Base-by-base conservation (phyloP, 2,888 invertebrate genomes). In the Philhelius pedissequus region DNA sequence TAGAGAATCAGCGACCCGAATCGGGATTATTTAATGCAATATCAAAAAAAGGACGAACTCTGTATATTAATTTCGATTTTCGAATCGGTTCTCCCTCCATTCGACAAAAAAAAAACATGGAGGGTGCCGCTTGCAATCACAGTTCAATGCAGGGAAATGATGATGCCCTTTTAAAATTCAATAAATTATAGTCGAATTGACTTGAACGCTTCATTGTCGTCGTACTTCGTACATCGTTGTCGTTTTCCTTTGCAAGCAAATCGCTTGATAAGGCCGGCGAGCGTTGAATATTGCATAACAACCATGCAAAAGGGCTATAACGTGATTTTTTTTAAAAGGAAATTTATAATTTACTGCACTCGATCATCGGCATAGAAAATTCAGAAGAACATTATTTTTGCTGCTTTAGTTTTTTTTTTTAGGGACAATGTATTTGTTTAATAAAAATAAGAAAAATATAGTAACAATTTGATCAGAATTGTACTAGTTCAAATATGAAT, bases 101-200 rank as follows among this genome's bases (percentile, higher is more conserved):
- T 32, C n/a, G n/a, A 4, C 22, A 5, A 32, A 35, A 54, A 54
- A 20, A 45, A n/a, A n/a, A n/a, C n/a, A n/a, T n/a, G 58, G 11
- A 73, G 56, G 70, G 58, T 58, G 58, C 48, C 27, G 40, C 30
- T 20, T 52, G 79, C 84, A 84, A 84, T 84, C 80, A 84, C 43
- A 76, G 68, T 79, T 79, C 79, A 76, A 84, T 84, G 71, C 71
- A 76, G 78, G 79, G 66, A 74, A 84, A 84, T 71, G 75, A 79
- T 75, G 58, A 80, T 80, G 54, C 84, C 84, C 75, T 60, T 79
- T 84, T 79, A 76, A 84, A 84, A 84, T 79, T 84, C 84, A 80
- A 84, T 84, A 84, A 84, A 84, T 84, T 84, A 80, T 80, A 70
- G 66, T 71, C 71, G 68, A 76, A 84, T 84, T 79, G 79, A 84